Conservation (phyloP, 2,797 vertebrate species). For the Centroberyx gerrardi region DNA sequence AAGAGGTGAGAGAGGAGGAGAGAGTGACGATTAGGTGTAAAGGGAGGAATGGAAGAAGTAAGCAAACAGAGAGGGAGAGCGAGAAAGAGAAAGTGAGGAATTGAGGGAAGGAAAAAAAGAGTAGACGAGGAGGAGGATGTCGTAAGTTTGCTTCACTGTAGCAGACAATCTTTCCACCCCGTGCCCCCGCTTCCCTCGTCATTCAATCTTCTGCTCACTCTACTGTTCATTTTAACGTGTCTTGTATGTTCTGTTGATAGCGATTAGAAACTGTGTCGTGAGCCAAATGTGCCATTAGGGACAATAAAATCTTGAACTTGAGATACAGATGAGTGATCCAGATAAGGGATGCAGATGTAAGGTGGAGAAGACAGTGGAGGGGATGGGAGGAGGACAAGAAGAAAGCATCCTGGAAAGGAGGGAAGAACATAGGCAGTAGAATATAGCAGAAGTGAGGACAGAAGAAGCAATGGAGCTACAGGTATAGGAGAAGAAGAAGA, state of each 20-base stretch:
- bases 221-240: neutral
- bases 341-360: neutral
- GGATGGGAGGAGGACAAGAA: neutral
- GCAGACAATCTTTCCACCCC: neutral
- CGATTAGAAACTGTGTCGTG: neutral
- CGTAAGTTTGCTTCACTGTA: neutral
- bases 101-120: slow-evolving; percentile 16
- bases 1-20: slow-evolving; percentile 22
- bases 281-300: neutral
- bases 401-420: neutral
- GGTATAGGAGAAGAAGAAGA: neutral
- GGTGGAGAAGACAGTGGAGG: neutral
- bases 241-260: neutral
- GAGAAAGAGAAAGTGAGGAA: neutral
- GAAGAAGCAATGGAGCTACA: neutral
- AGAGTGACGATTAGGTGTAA: neutral
- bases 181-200: too few relatives aligned
- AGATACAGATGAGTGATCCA: neutral
- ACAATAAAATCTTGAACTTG: slow-evolving; percentile 1
- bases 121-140: slow-evolving; percentile 22
- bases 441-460: neutral
- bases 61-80: slow-evolving; percentile 12
- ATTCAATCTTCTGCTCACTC: neutral
- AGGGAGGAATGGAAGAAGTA: neutral
- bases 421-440: neutral